phyloP scores from a whole-genome alignment of 2,113 vertebrate species.

The Geococcyx californianus region DNA sequence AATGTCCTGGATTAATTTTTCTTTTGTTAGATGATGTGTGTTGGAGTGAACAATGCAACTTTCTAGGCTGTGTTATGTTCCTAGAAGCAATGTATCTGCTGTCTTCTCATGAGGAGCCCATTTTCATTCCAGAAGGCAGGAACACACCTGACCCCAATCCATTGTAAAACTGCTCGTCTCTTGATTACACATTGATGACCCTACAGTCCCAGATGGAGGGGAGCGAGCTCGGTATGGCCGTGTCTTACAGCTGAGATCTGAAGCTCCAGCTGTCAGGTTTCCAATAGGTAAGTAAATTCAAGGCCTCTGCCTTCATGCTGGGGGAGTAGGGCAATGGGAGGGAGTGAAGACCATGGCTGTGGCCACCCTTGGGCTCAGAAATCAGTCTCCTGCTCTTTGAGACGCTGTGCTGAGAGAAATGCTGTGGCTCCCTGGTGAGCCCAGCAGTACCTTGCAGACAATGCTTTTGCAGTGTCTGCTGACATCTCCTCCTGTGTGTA shows the following conservation, averaged over 20 bases:
- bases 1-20: neutral
- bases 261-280: neutral
- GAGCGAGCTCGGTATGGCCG: accelerated
- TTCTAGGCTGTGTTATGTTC: neutral
- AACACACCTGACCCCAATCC: neutral
- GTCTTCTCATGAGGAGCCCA: neutral
- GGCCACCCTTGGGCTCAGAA: neutral
- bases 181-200: neutral
- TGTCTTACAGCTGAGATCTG: neutral
- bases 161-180: neutral
- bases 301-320: neutral
- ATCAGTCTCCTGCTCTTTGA: neutral
- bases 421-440: neutral
- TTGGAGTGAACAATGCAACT: accelerated
- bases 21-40: accelerated
- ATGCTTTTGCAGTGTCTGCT: accelerated
- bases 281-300: neutral
- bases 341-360: neutral
- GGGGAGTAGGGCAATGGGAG: neutral
- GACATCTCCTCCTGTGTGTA: accelerated
- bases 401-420: neutral
- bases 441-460: neutral
- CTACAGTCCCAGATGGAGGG: neutral
- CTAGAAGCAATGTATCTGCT: accelerated
- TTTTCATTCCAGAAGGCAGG: neutral